Evolutionary conservation across 2,888 invertebrate species (phyloP), one percentile per base, ranked within the genome.

Genomic region (Cataglyphis cursor): DNA sequence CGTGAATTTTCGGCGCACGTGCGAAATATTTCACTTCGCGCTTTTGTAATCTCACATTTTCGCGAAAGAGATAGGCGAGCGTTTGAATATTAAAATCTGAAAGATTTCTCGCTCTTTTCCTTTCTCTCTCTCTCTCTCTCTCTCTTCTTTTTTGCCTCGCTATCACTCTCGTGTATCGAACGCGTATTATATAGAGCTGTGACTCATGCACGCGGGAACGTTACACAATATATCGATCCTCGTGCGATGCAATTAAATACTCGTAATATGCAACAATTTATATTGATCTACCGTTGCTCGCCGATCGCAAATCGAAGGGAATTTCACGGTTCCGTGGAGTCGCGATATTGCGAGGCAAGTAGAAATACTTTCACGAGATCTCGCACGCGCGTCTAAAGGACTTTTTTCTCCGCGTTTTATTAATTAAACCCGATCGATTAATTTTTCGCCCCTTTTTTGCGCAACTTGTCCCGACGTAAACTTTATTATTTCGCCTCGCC

Each of bases 211-310:
- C 41, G 66, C 72, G 70, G 81, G 59, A 85, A 65, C 81, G 81
- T 88, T 85, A 72, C 81, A 18, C 81, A 18, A 72, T 78, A 83
- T n/a, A 51, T 70, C 81, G 84, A 89, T 89, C 89, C 86, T 88
- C 89, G 85, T 81, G 83, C 81, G 83, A 76, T 82, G 88, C 90
- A 89, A 90, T 90, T 90, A 87, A 85, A 81, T 81, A 81, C 81
- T 82, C 88, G 85, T 88, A 90, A 90, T 89, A 85, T 85, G 83
- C 66, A 85, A 86, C 87, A 89, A 86, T 90, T 90, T 90, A 90
- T 90, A 89, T 90, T 89, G 90, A 90, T 88, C 89, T 87, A 78
- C 35, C 76, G 82, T 70, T 80, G 70, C 59, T 83, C 82, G 83
- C 86, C 44, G 70, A 83, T 90, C 90, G 86, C 89, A 85, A 89